phyloP scores from a whole-genome alignment of 37 sponge, comb jelly and placozoan genomes.

The Theonella swinhoei region DNA sequence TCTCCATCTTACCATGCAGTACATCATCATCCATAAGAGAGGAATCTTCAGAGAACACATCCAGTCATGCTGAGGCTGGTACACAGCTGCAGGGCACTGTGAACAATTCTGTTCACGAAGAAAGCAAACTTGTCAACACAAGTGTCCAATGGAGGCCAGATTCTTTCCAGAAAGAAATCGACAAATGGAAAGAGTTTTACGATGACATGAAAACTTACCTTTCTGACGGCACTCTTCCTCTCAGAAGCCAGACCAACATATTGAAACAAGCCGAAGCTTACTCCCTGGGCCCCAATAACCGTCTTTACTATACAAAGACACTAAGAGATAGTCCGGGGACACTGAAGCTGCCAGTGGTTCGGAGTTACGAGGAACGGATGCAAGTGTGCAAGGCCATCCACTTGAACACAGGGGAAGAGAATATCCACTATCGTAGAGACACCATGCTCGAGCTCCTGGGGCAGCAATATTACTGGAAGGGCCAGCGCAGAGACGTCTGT shows the following conservation, averaged over 20 bases:
- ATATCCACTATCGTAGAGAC: conserved; percentile 37
- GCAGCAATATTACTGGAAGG: conserved; percentile 46
- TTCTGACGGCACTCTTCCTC: not conserved
- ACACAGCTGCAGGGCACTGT: too few species aligned
- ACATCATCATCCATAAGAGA: too few species aligned
- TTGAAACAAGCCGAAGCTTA: conserved; percentile 9
- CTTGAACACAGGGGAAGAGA: conserved; percentile 8
- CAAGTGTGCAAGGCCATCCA: conserved; percentile 33
- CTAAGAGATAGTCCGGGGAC: not conserved
- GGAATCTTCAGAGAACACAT: too few species aligned
- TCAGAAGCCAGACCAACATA: not conserved
- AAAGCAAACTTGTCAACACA: too few species aligned
- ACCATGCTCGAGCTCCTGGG: conserved; percentile 44
- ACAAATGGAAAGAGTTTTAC: conserved; percentile 37
- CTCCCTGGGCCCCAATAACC: conserved; percentile 14
- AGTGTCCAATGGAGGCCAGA: too few species aligned
- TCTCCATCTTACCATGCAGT: too few species aligned
- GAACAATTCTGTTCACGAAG: too few species aligned
- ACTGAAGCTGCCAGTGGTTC: conserved; percentile 7
- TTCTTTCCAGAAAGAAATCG: conserved; percentile 1
- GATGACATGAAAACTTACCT: conserved; percentile 30
- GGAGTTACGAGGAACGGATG: conserved; percentile 40
- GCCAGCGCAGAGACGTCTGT: conserved; percentile 41
- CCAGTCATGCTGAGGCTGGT: too few species aligned
- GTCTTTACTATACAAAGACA: not conserved